A percentile compares a stretch with the other conserved stretches of the same genome.
Conservation (phyloP, 2,888 invertebrate genomes). For the Parapristionchus giblindavisi region DNA sequence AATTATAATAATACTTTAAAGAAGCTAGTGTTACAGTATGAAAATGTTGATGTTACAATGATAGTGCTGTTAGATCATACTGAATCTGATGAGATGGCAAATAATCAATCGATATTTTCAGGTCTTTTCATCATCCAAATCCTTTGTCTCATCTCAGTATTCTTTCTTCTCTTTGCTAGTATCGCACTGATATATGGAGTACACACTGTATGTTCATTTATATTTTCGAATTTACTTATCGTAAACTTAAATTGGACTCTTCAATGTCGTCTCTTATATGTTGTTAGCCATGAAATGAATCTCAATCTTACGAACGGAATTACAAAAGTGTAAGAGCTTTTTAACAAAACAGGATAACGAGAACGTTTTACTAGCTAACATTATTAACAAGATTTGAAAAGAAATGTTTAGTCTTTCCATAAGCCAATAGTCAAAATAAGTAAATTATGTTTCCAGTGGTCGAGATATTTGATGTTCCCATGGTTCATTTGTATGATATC, state of each 20-base stretch:
- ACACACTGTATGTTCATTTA: slow-evolving; percentile 55
- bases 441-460: slow-evolving; percentile 52
- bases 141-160: slow-evolving; percentile 66
- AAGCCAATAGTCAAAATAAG: not conserved
- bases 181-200: slow-evolving; percentile 68
- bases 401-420: too few species aligned
- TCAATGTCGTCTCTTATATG: too few species aligned
- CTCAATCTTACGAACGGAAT: too few species aligned
- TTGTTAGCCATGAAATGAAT: too few species aligned
- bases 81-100: too few species aligned
- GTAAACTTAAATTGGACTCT: too few species aligned
- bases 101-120: too few species aligned
- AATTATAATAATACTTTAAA: too few species aligned
- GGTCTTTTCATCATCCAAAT: slow-evolving; percentile 69
- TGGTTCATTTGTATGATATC: slow-evolving; percentile 67
- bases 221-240: not conserved
- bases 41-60: too few species aligned
- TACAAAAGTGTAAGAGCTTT: too few species aligned
- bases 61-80: too few species aligned
- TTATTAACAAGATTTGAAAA: slow-evolving; percentile 19
- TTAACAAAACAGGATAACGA: not conserved
- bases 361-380: not conserved
- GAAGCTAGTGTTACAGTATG: too few species aligned
- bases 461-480: slow-evolving; percentile 66
- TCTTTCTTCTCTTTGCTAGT: slow-evolving; percentile 68